Evolutionary conservation across 2,797 vertebrate genomes (phyloP), one percentile per base, ranked within the genome.

Genomic region (Craterocephalus amniculus): DNA sequence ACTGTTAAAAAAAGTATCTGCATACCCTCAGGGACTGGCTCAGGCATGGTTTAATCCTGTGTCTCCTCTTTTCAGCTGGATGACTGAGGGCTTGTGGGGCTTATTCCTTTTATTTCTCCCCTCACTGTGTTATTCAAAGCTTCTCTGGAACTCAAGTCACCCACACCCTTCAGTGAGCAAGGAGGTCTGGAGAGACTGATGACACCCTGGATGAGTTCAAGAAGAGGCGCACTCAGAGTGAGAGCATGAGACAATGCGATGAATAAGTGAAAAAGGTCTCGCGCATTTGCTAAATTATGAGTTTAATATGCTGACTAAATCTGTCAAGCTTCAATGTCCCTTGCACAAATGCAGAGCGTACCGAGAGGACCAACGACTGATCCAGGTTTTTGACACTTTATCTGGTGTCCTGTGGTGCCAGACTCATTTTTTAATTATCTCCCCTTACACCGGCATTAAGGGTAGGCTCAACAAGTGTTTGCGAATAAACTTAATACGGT

Each of bases 81-180:
- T 87, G 82, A 89, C 86, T 90, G 87, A 68, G 66, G 55, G 72
- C 79, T 77, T 57, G 80, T 63, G 54, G 60, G 63, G 80, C 86
- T 80, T 89, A 88, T 91, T 91, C 91, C 88, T 93, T 92, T 91
- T 94, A 92, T 92, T 92, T 86, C 80, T 81, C 64, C 78, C 84
- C 87, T 60, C 91, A 73, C 75, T 48, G 61, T 90, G 89, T 87
- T 90, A 92, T 92, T 90, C 91, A 85, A 92, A 88, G 87, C 89
- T 86, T 87, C 85, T 81, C 68, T 91, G 90, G 89, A 85, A 91
- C 85, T 89, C 84, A 67, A 87, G 84, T 85, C 84, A 74, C 89
- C 81, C 89, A 89, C 90, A 85, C 88, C 88, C 91, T 84, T 79
- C 74, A 74, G 83, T 83, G 84, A 86, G 85, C 36, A 52, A 79